Conservation (phyloP, 1,140 invertebrate genomes). For the Zophobas morio region DNA sequence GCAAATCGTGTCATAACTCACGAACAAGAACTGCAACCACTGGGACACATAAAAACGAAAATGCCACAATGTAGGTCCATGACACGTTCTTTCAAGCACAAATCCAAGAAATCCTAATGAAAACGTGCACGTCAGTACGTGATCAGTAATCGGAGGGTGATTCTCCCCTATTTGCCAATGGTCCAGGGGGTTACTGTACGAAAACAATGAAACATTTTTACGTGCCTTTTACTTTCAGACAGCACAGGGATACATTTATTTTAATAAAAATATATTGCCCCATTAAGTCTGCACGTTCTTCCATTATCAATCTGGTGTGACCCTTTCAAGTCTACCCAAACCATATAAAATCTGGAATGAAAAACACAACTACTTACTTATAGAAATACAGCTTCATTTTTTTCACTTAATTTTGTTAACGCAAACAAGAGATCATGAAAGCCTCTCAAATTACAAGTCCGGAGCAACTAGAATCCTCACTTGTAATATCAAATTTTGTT, state of each 20-base stretch:
- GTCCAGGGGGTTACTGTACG: background rate
- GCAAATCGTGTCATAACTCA: too few relatives aligned
- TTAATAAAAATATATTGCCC: background rate
- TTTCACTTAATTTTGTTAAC: too few relatives aligned
- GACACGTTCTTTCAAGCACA: slow-evolving; percentile 17
- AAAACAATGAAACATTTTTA: slow-evolving; percentile 39
- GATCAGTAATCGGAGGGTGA: slow-evolving; percentile 23
- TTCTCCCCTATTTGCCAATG: slow-evolving; percentile 25
- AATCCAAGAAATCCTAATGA: slow-evolving; percentile 24
- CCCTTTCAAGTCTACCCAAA: too few relatives aligned
- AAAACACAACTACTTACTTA: too few relatives aligned
- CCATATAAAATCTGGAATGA: too few relatives aligned
- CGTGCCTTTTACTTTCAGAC: background rate
- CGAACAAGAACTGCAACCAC: background rate
- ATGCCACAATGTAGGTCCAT: background rate
- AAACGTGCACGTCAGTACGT: slow-evolving; percentile 25
- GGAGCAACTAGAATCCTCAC: too few relatives aligned
- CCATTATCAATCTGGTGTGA: too few relatives aligned
- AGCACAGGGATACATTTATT: background rate
- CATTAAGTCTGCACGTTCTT: background rate
- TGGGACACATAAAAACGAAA: background rate
- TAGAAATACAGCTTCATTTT: too few relatives aligned
- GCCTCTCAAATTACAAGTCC: too few relatives aligned
- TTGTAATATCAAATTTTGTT: too few relatives aligned
- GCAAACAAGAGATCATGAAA: too few relatives aligned